phyloP scores from a whole-genome alignment of 2,113 vertebrate species.

The Pluvialis apricaria region DNA sequence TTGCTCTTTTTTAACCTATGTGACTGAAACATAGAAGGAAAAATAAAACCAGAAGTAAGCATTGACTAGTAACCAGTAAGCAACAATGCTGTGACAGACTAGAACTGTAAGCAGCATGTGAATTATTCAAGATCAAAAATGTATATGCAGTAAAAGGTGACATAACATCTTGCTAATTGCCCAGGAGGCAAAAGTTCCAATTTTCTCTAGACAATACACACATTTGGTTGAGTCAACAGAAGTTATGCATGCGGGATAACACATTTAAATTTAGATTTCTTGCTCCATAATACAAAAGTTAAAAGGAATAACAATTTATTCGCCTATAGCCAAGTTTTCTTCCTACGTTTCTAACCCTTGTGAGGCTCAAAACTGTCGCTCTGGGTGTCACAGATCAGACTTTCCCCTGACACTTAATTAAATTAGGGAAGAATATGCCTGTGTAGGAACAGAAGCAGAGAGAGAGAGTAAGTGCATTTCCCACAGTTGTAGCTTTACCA shows the following conservation, averaged over 20 bases:
- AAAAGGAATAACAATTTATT: not conserved
- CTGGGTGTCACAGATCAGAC: not conserved
- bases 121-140: not conserved
- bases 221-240: not conserved
- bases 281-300: not conserved
- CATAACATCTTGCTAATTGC: not conserved
- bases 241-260: not conserved
- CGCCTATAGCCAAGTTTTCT: not conserved
- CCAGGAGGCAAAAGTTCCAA: not conserved
- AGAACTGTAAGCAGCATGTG: not conserved
- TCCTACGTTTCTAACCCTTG: not conserved
- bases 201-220: constrained; percentile 24
- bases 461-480: not conserved
- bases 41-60: not conserved
- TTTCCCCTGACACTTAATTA: not conserved
- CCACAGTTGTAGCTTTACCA: not conserved
- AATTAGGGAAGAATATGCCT: not conserved
- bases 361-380: not conserved
- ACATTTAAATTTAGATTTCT: constrained; percentile 12
- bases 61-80: not conserved
- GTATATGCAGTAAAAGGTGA: not conserved
- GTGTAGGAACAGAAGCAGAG: not conserved
- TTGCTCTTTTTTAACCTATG: not conserved
- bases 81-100: not conserved
- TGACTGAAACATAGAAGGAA: not conserved